Evolutionary conservation across 2,113 vertebrate genomes (phyloP), one percentile per base, ranked within the genome.

Genomic region (Dicerorhinus sumatrensis): DNA sequence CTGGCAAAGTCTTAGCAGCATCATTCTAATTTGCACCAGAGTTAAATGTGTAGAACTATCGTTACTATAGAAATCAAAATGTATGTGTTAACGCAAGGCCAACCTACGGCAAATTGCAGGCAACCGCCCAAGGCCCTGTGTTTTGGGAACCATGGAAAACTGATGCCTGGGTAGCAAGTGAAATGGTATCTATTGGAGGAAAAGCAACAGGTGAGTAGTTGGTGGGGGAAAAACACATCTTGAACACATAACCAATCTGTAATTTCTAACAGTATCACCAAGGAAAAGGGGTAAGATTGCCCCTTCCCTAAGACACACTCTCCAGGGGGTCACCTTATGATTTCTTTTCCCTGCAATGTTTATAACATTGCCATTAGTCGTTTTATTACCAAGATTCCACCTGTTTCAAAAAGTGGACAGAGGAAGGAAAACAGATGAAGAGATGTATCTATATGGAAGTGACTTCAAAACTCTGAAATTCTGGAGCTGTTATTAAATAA

Each of bases 391-490:
- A 62, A 93, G 36, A 94, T 65, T 84, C 31, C 0, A 1, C 51
- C 54, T 76, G 36, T 58, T 84, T 75, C 63, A n/a, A 92, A 91
- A 72, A 60, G 46, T 63, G 60, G 54, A 58, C 56, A 21, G 36
- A 81, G 9, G 33, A 79, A 65, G 65, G 33, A 67, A 85, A 94
- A 75, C 1, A 9, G 31, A 48, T 54, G 54, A 84, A 89, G 48
- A 89, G 46, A 80, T 18, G 31, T 10, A 70, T 75, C 73, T 54
- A 2, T 58, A 63, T 60, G 58, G 60, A 82, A 89, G 69, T 81
- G 9, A 54, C 69, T 89, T 97, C 42, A 62, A 60, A 65, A 89
- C 20, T 60, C 70, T 91, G 46, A 94, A 82, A 67, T 73, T 60
- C n/a, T 3, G 25, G 36, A 77, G 25, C 54, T 42, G 33, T 81